Evolutionary conservation across 2,888 invertebrate species (phyloP).

Genomic region (Nymphalis urticae): DNA sequence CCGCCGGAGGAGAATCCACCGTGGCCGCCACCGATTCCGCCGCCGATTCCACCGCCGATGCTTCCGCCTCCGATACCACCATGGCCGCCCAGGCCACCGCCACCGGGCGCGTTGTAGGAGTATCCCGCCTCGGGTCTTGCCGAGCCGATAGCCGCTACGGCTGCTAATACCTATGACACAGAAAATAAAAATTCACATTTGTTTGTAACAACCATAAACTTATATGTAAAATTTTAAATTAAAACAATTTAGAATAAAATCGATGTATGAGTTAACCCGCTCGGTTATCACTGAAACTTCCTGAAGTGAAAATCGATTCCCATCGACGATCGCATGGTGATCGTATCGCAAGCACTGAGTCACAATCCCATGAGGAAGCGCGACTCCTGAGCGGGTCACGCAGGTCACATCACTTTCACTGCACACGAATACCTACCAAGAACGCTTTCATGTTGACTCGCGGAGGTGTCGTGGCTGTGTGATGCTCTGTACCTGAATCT

Average conservation of each 20-base stretch:
- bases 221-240: neutral
- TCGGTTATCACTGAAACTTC: slow-evolving; percentile 20
- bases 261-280: slow-evolving; percentile 5
- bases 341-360: slow-evolving; percentile 55
- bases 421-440: slow-evolving; percentile 78
- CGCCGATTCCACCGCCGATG: slow-evolving; percentile 58
- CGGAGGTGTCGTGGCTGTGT: slow-evolving; percentile 77
- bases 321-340: slow-evolving; percentile 25
- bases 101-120: slow-evolving; percentile 79
- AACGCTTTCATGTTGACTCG: slow-evolving; percentile 81
- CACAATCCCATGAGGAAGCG: slow-evolving; percentile 66
- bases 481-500: slow-evolving; percentile 69
- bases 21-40: slow-evolving; percentile 63
- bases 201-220: neutral
- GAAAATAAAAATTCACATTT: slow-evolving; percentile 39
- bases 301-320: slow-evolving; percentile 21
- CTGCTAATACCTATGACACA: slow-evolving; percentile 74
- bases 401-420: slow-evolving; percentile 80
- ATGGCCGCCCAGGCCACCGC: slow-evolving; percentile 55
- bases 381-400: slow-evolving; percentile 61
- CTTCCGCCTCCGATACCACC: slow-evolving; percentile 48
- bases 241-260: neutral
- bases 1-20: slow-evolving; percentile 49
- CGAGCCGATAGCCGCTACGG: slow-evolving; percentile 81
- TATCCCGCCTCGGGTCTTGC: slow-evolving; percentile 84